Percentiles rank a stretch among this genome's conserved stretches.
These are phyloP conservation scores for Amphipoea oculea DNA, from an alignment of 2,888 invertebrate genomes.

Conservation along the genomic window DNA sequence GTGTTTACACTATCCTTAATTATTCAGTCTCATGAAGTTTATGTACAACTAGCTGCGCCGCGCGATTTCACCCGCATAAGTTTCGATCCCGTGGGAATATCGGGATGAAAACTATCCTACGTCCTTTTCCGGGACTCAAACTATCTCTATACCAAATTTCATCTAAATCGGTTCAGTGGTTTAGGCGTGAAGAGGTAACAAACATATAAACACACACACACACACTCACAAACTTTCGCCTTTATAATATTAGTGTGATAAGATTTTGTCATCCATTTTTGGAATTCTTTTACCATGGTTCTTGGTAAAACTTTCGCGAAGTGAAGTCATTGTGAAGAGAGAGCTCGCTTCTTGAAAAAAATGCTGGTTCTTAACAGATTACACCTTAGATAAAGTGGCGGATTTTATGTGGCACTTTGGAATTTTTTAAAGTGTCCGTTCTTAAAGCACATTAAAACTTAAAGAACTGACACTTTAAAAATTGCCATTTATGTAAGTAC, in stretches of 20 bases:
- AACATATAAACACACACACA: no score
- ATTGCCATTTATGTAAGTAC: neutral
- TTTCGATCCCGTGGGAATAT: no score
- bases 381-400: conserved; percentile 1
- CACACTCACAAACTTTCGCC: no score
- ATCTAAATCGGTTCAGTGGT: no score
- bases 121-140: no score
- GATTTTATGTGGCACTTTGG: neutral
- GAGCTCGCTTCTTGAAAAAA: conserved; percentile 22
- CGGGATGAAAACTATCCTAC: no score
- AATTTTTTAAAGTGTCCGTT: neutral
- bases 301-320: conserved; percentile 37
- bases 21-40: neutral
- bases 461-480: neutral
- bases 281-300: neutral
- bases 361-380: conserved; percentile 14
- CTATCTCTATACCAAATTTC: no score
- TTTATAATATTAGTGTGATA: no score
- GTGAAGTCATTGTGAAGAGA: conserved; percentile 17
- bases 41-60: no score
- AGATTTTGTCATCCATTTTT: conserved; percentile 19
- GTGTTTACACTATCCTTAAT: neutral
- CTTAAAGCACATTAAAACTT: neutral
- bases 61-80: no score
- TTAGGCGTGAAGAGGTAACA: no score